Percentiles rank a stretch among this genome's conserved stretches.
phyloP scores from a whole-genome alignment of 1,140 invertebrate genomes.

The Brachionus manjavacas region DNA sequence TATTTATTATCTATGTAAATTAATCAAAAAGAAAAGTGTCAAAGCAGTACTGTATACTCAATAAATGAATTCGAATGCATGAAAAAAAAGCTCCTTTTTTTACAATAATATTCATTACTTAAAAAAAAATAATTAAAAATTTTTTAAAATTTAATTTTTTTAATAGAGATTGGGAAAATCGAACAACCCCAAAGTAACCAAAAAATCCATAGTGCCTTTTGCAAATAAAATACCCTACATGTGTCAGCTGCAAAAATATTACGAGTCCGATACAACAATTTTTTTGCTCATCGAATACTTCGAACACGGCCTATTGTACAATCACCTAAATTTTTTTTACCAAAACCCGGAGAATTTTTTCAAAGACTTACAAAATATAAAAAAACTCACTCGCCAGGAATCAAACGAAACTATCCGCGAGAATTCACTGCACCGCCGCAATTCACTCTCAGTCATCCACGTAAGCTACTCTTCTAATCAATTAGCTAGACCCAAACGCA shows the following conservation, averaged over 20 bases:
- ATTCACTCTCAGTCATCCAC: not conserved
- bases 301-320: not conserved
- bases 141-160: too few species aligned
- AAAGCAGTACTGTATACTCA: too few species aligned
- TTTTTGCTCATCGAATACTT: slow-evolving; percentile 5
- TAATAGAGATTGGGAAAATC: not conserved
- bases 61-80: too few species aligned
- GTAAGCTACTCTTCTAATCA: not conserved
- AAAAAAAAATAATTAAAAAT: too few species aligned
- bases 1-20: too few species aligned
- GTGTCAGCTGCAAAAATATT: slow-evolving; percentile 24
- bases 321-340: not conserved
- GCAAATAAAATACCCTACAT: slow-evolving; percentile 11
- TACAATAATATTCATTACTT: too few species aligned
- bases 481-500: not conserved
- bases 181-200: not conserved
- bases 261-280: slow-evolving; percentile 1
- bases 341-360: slow-evolving; percentile 9
- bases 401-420: slow-evolving; percentile 7
- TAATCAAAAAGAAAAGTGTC: too few species aligned
- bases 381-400: slow-evolving; percentile 16
- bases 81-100: too few species aligned
- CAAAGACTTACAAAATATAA: not conserved
- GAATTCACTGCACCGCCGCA: not conserved
- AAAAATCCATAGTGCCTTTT: slow-evolving; percentile 35